Base-by-base conservation (phyloP, 2,888 invertebrate species). In the Ischnus inquisitorius region DNA sequence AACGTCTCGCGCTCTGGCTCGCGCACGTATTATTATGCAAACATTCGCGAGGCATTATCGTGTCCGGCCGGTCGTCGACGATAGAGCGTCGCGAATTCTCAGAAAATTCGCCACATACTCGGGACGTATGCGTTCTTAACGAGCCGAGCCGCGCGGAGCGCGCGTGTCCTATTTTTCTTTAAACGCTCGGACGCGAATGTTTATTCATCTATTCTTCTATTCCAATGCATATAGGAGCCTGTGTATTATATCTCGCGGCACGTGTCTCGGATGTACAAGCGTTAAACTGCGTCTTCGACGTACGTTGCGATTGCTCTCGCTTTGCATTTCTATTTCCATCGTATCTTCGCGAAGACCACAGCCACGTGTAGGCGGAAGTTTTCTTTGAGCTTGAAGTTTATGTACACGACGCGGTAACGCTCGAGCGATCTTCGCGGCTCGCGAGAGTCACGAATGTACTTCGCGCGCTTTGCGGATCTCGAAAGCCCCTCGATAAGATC, bases 1-100 rank as follows among this genome's bases (percentile, higher is more conserved):
- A 81, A 83, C 81, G 77, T 48, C 79, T 51, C 25, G 78, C 72
- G 85, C 69, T 39, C 8, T 19, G 6, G 19, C 14, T 8, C 8
- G 34, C 64, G 64, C 75, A 51, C 75, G 64, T 75, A 64, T 75
- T 64, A 75, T 75, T 51, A 46, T 48, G 46, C 74, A 74, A 64
- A 64, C 64, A 64, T 64, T 64, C 39, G 43, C 25, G 16, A 71
- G 14, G 43, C 34, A 19, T 65, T 28, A 14, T 72, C n/a, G 43
- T 14, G 12, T 8, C 46, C 67, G 48, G 28, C 46, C 34, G 1
- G 34, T 34, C 34, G 34, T 34, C 34, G 34, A 6, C 34, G 34
- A 28, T 62, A 60, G 43, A 46, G 28, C 62, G n/a, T 34, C n/a
- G 22, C 10, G 22, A 39, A 74, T 68, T 80, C 67, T 46, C 48